Evolutionary conservation across 1,140 invertebrate species (phyloP), one percentile per base, ranked within the genome.

Genomic region (Macrobrachium nipponense): DNA sequence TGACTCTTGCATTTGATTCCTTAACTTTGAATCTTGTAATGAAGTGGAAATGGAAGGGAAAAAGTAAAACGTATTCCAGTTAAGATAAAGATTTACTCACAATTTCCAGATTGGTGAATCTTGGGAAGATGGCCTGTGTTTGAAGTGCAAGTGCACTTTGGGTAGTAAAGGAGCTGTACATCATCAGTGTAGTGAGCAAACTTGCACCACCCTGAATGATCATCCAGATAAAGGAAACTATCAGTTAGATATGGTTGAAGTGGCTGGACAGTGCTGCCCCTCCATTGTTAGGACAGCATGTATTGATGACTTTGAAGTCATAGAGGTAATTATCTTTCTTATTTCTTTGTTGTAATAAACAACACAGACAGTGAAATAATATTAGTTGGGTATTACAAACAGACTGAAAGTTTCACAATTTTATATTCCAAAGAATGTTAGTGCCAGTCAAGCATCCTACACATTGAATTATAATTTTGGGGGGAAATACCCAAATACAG

Each of bases 61-160:
- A 51, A 8, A 51, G 51, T 8, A n/a, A n/a, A 6, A 51, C 44
- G 5, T 8, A 10, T 51, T 51, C 8, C 51, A 51, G 12, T 51
- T 51, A 12, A 51, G 51, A 6, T 51, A 51, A 5, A 18, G 11
- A 64, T 61, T 18, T 62, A 80, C 4, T 23, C 5, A 11, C 18
- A 11, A 64, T 12, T 59, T 23, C 20, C 80, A 91, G 89, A 84
- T 89, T 70, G 93, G 94, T 58, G 92, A 93, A 17, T 92, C 90
- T 3, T 95, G 95, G 95, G 88, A 92, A 86, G 95, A 95, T 89
- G 95, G 94, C 2, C 93, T 94, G 5, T 96, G 95, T 87, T 92
- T 93, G 18, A 91, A 91, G 6, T 95, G 95, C 89, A 90, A 91
- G 23, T 95, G 95, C 89, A 90, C 91, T 79, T 72, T 89, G 60